Evolutionary conservation across 1,140 invertebrate genomes (phyloP).

Genomic region (Drosophila pseudoananassae): DNA sequence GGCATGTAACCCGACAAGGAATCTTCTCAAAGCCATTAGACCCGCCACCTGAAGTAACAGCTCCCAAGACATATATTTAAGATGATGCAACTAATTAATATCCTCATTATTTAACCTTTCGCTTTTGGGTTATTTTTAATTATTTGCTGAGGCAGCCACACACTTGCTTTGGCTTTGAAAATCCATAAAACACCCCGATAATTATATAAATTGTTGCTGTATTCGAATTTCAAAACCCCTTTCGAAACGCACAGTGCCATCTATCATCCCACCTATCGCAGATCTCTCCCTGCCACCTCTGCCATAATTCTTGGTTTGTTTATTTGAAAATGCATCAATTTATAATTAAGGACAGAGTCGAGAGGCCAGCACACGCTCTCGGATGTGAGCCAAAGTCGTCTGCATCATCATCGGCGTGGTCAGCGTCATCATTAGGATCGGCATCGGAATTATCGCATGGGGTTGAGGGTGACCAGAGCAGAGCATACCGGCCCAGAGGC

Average conservation of each 20-base stretch:
- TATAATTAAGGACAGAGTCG: slow-evolving; percentile 76
- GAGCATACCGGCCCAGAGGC: slow-evolving; percentile 1
- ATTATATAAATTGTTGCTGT: not conserved
- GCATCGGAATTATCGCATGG: slow-evolving; percentile 17
- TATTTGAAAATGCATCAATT: slow-evolving; percentile 73
- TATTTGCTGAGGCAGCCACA: slow-evolving; percentile 10
- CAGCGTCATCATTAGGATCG: slow-evolving; percentile 9
- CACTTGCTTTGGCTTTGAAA: slow-evolving; percentile 15
- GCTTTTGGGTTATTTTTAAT: slow-evolving; percentile 4
- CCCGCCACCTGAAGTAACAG: no score
- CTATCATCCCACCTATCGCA: slow-evolving; percentile 29
- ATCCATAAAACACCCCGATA: slow-evolving; percentile 21
- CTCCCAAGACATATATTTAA: not conserved
- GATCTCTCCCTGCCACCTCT: slow-evolving; percentile 22
- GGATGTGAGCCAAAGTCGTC: slow-evolving; percentile 65
- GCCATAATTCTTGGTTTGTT: slow-evolving; percentile 53
- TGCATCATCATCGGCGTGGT: slow-evolving; percentile 51
- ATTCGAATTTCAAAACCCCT: slow-evolving; percentile 14
- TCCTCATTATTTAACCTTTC: slow-evolving; percentile 10
- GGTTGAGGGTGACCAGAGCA: slow-evolving; percentile 29
- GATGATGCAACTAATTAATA: not conserved
- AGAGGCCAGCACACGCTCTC: slow-evolving; percentile 46
- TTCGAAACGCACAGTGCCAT: slow-evolving; percentile 19
- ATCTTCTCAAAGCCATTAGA: not conserved
- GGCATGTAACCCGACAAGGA: slow-evolving; percentile 14